Base-by-base conservation (phyloP, 2,888 invertebrate species). In the Hemistola chrysoprasaria region DNA sequence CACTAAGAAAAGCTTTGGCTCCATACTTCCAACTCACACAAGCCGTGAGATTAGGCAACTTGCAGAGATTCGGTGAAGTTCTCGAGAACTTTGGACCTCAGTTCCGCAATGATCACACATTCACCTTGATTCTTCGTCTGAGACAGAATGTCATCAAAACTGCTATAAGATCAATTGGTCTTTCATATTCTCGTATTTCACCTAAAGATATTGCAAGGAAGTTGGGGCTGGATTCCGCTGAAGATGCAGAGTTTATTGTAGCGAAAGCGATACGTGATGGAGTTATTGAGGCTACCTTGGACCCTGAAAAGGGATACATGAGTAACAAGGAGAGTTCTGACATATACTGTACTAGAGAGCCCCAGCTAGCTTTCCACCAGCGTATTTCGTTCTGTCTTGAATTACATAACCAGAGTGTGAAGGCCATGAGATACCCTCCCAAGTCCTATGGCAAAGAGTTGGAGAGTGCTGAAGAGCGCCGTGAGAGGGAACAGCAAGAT, bases 141-240 rank as follows among this genome's bases (percentile, higher is more conserved):
- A 92, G 98, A 37, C 99, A 99, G 78, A 99, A 99, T 87, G 99
- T 99, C 0, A 99, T 99, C 65, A 99, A 99, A 85, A 99, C 99
- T 6, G 98, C 98, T 0, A 96, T 99, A 37, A 92, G 98, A 22
- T 96, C 97, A 32, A 99, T 99, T 78, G 98, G 98, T 1, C 80
- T 97, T 16, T 98, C 98, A 0, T 99, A 99, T 79, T 98, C 98
- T 0, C 92, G 97, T 48, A 99, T 99, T 65, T 97, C 98, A 1
- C 95, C 99, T 0, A 93, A 94, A 51, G 98, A 99, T 74, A 97
- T 99, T 65, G 98, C 98, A 0, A 92, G 93, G 51, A 99, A 99
- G 71, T 88, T 99, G 46, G 95, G 97, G 22, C 87, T 99, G 30
- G 98, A 98, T 74, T 98, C 97, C 0, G 95, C 97, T 1, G 98